These are phyloP conservation scores for Girardinichthys multiradiatus DNA, from an alignment of 2,113 vertebrate species.

Conservation along the genomic window DNA sequence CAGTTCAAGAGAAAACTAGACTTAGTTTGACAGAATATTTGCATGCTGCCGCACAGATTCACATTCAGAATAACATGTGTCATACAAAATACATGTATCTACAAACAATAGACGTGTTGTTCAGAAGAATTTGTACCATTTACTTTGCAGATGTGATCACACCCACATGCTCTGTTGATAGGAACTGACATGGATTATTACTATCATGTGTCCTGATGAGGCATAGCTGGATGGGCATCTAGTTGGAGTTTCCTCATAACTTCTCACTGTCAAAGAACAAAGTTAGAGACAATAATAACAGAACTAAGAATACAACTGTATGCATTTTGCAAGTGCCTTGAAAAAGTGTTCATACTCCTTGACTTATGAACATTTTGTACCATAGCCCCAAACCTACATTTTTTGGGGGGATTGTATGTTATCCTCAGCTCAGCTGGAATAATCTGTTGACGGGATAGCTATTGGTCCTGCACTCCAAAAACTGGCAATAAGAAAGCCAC, in stretches of 20 bases:
- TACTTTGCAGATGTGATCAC: slow-evolving; percentile 27
- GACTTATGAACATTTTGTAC: too few relatives aligned
- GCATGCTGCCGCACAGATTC: slow-evolving; percentile 26
- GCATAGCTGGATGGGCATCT: slow-evolving; percentile 26
- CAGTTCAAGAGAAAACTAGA: slow-evolving; percentile 44
- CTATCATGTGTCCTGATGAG: neutral
- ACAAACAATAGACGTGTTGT: slow-evolving; percentile 28
- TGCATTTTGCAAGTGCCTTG: too few relatives aligned
- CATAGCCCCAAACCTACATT: too few relatives aligned
- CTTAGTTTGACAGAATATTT: slow-evolving; percentile 16
- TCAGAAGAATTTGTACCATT: slow-evolving; percentile 27
- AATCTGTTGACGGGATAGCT: too few relatives aligned
- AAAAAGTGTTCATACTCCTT: too few relatives aligned
- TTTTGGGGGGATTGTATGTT: too few relatives aligned
- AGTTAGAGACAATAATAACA: slow-evolving; percentile 4
- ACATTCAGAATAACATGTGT: slow-evolving; percentile 44
- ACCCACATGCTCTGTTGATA: slow-evolving; percentile 19
- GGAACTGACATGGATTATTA: slow-evolving; percentile 30
- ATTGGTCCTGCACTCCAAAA: too few relatives aligned
- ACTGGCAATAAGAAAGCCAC: too few relatives aligned
- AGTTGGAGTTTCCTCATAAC: slow-evolving; percentile 66
- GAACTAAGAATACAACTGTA: too few relatives aligned
- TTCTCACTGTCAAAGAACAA: slow-evolving; percentile 74
- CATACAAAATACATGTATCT: slow-evolving; percentile 19
- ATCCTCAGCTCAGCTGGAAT: too few relatives aligned